Percentiles rank a stretch among this genome's conserved stretches.
Evolutionary conservation across 2,888 invertebrate species (phyloP).

Genomic region (Lapara coniferarum): DNA sequence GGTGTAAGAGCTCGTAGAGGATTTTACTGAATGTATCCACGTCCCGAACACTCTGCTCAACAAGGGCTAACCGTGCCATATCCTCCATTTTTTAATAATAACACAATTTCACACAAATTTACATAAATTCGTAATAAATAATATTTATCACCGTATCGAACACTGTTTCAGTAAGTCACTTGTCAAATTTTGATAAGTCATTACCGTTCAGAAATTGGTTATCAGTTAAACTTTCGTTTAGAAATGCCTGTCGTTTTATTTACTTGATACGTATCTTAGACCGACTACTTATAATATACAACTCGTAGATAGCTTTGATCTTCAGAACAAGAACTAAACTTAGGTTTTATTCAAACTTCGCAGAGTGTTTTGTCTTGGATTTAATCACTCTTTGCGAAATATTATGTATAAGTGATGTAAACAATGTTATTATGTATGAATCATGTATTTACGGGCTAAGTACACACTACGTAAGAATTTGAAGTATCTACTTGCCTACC

Average conservation of each 20-base stretch:
- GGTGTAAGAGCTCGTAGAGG: constrained; percentile 61
- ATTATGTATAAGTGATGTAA: too few species aligned
- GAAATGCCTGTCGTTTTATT: not conserved
- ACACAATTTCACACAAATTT: not conserved
- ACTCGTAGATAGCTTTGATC: too few species aligned
- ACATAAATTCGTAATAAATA: constrained; percentile 25
- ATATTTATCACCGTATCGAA: constrained; percentile 33
- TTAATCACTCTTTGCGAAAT: too few species aligned
- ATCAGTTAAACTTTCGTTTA: not conserved
- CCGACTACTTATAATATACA: too few species aligned
- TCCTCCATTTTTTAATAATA: constrained; percentile 65
- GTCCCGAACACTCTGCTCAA: constrained; percentile 68
- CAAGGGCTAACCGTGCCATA: constrained; percentile 72
- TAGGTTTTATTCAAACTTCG: too few species aligned
- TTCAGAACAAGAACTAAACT: too few species aligned
- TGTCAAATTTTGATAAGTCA: constrained; percentile 75
- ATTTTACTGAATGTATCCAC: constrained; percentile 60
- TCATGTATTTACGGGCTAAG: too few species aligned
- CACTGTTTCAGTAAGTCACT: constrained; percentile 49
- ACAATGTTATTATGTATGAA: too few species aligned
- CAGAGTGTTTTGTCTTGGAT: too few species aligned
- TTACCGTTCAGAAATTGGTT: constrained; percentile 47
- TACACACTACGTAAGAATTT: too few species aligned
- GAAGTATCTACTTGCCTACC: too few species aligned
- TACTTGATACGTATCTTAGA: too few species aligned